Evolutionary conservation across 2,888 invertebrate species (phyloP).

Genomic region (Tipula vernalis): DNA sequence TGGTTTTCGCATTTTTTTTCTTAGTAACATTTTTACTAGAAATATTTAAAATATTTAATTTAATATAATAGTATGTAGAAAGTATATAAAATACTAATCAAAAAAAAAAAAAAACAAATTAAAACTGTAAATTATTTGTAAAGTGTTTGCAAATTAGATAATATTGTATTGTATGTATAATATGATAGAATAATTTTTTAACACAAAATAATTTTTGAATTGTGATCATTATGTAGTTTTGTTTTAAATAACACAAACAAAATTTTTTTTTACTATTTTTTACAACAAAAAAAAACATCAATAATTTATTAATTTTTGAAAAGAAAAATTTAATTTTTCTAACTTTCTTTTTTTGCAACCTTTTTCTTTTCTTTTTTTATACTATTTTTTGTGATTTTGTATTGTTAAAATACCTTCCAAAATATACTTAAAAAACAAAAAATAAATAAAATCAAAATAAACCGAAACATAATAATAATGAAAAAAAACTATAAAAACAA

Average conservation of each 20-base stretch:
- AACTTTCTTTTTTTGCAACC: constrained; percentile 7
- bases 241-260: not conserved
- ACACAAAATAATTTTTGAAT: not conserved
- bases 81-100: not conserved
- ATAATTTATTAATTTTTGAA: not conserved
- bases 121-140: not conserved
- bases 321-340: not conserved
- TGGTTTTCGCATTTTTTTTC: not conserved
- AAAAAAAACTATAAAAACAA: constrained; percentile 13
- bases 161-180: not conserved
- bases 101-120: not conserved
- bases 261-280: not conserved
- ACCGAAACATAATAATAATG: constrained; percentile 12
- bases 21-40: not conserved
- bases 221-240: not conserved
- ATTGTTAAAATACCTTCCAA: not conserved
- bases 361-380: not conserved
- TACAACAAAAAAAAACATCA: not conserved
- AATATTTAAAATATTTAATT: not conserved
- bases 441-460: not conserved
- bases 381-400: not conserved
- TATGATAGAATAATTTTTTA: not conserved
- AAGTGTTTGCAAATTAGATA: constrained; percentile 4
- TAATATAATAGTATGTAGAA: not conserved
- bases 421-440: constrained; percentile 9